phyloP scores from a whole-genome alignment of 2,797 vertebrate genomes.

The Argentina silus region DNA sequence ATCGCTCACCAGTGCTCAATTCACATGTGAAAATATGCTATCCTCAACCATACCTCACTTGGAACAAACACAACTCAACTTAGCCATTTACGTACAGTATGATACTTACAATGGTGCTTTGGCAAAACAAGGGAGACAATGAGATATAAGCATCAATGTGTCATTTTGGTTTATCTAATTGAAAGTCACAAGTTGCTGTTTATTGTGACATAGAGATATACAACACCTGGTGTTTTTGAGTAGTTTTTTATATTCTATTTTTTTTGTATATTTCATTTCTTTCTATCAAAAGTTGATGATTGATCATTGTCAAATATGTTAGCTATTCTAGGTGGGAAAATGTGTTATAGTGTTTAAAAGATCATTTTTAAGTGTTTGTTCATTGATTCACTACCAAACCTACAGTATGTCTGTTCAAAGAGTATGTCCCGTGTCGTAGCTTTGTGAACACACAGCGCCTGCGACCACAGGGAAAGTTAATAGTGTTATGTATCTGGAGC shows the following conservation, averaged over 20 bases:
- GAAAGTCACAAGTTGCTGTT: slow-evolving; percentile 64
- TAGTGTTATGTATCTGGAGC: slow-evolving; percentile 72
- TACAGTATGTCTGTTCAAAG: slow-evolving; percentile 36
- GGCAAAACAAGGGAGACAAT: slow-evolving; percentile 76
- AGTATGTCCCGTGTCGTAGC: slow-evolving; percentile 54
- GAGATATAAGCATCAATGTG: slow-evolving; percentile 43
- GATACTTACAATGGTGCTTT: slow-evolving; percentile 77
- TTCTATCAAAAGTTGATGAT: slow-evolving; percentile 53
- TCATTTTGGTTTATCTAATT: slow-evolving; percentile 35
- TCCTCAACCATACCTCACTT: slow-evolving; percentile 86
- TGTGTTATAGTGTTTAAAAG: slow-evolving; percentile 53
- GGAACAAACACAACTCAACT: slow-evolving; percentile 73
- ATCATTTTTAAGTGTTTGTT: slow-evolving; percentile 47
- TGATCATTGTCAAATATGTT: slow-evolving; percentile 35
- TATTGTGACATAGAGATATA: slow-evolving; percentile 43
- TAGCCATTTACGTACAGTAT: slow-evolving; percentile 77
- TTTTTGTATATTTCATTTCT: slow-evolving; percentile 29
- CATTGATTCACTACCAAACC: slow-evolving; percentile 43
- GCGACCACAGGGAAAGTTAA: slow-evolving; percentile 67
- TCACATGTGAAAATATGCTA: slow-evolving; percentile 57
- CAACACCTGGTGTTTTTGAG: slow-evolving; percentile 20
- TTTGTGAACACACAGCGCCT: slow-evolving; percentile 59
- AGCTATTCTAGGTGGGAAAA: slow-evolving; percentile 43
- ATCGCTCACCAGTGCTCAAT: slow-evolving; percentile 19
- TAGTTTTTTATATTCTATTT: slow-evolving; percentile 54